Conservation (phyloP, 2,888 invertebrate species). For the Chaetogeoica ovagalla region DNA sequence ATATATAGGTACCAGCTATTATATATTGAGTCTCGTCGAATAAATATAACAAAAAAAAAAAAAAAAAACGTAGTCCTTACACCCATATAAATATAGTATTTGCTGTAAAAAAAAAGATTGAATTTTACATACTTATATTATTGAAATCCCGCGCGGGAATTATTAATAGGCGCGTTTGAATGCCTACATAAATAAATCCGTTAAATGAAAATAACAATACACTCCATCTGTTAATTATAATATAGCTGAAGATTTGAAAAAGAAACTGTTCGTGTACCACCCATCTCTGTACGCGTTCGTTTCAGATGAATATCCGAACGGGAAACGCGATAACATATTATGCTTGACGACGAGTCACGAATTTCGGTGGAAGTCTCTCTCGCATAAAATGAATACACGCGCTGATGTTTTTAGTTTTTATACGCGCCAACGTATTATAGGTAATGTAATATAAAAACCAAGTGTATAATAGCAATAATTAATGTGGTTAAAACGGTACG, state of each 20-base stretch:
- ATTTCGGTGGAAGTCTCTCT: constrained; percentile 8
- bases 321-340: constrained; percentile 38
- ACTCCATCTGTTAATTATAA: constrained; percentile 8
- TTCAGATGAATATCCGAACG: constrained; percentile 23
- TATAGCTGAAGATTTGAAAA: not conserved
- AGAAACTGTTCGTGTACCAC: constrained; percentile 5
- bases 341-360: constrained; percentile 28
- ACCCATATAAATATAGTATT: not conserved
- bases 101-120: constrained; percentile 7
- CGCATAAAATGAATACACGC: not conserved
- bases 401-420: constrained; percentile 9
- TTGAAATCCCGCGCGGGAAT: too few species aligned
- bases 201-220: not conserved
- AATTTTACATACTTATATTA: not conserved
- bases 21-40: not conserved
- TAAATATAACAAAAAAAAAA: constrained; percentile 4
- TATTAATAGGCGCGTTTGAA: not conserved
- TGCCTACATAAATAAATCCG: constrained; percentile 5
- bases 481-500: not conserved
- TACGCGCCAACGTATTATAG: not conserved
- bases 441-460: not conserved
- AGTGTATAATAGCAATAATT: not conserved
- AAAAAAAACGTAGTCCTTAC: constrained; percentile 2
- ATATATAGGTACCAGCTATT: too few species aligned
- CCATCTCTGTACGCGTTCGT: constrained; percentile 20